phyloP scores from a whole-genome alignment of 53 echinoderm and acorn worm species.

The Stichopus horrens region DNA sequence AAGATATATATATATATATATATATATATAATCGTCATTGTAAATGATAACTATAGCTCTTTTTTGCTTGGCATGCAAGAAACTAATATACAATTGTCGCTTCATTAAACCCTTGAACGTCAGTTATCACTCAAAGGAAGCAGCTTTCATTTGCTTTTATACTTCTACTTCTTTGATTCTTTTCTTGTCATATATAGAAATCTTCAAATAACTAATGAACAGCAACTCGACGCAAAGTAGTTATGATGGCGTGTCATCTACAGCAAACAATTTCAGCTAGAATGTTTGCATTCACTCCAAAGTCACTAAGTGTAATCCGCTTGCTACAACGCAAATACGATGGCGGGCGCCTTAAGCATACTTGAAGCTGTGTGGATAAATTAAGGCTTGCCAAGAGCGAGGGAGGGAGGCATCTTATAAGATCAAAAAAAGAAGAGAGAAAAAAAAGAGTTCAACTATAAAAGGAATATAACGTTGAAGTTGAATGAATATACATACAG shows the following conservation, averaged over 20 bases:
- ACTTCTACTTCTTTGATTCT: not conserved
- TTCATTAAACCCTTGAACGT: constrained; percentile 30
- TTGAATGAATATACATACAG: not conserved
- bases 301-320: constrained; percentile 32
- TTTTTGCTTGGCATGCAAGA: constrained; percentile 12
- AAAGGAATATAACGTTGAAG: not conserved
- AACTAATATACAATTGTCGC: constrained; percentile 31
- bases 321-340: constrained; percentile 25
- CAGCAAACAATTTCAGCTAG: constrained; percentile 27
- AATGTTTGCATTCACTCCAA: constrained; percentile 23
- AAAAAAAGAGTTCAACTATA: not conserved
- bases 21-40: not conserved
- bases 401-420: not conserved
- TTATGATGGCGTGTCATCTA: constrained; percentile 21
- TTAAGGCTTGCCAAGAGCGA: constrained; percentile 23
- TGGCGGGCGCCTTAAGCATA: constrained; percentile 29
- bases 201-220: constrained; percentile 25
- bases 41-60: not conserved
- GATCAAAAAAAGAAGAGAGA: not conserved
- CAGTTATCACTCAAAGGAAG: constrained; percentile 24
- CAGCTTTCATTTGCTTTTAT: constrained; percentile 10
- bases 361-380: constrained; percentile 10
- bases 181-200: not conserved
- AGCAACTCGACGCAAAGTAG: constrained; percentile 13
- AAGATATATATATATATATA: no score